These are phyloP conservation scores for Drosophila paulistorum DNA, from an alignment of 1,140 invertebrate genomes.

Conservation along the genomic window DNA sequence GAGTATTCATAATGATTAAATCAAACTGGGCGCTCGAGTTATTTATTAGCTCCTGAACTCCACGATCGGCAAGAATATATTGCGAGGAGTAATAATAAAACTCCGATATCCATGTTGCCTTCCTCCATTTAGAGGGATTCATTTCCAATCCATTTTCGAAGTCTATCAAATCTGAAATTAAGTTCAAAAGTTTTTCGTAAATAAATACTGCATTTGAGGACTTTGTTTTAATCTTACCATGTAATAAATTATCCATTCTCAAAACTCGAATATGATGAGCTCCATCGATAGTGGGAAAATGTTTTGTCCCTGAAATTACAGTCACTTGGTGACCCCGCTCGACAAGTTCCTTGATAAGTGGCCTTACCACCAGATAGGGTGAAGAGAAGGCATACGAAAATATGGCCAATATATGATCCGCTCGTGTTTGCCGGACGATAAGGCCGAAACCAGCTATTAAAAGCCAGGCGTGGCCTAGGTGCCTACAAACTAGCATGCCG, in stretches of 20 bases:
- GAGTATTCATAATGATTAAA: conserved; percentile 65
- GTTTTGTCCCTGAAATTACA: conserved; percentile 31
- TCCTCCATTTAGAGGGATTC: conserved; percentile 39
- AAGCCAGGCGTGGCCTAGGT: conserved; percentile 23
- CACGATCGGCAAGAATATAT: conserved; percentile 39
- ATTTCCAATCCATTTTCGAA: background rate
- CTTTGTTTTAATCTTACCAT: conserved; percentile 26
- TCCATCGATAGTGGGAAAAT: conserved; percentile 47
- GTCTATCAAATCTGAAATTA: conserved; percentile 18
- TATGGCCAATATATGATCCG: conserved; percentile 59
- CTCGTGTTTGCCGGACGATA: conserved; percentile 12
- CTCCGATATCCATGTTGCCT: conserved; percentile 28
- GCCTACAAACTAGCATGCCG: conserved; percentile 17
- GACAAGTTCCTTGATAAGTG: conserved; percentile 38
- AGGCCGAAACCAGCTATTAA: conserved; percentile 17
- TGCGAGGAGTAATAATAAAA: conserved; percentile 48
- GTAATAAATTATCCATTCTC: conserved; percentile 27
- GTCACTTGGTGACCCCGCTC: conserved; percentile 55
- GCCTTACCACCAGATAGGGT: conserved; percentile 36
- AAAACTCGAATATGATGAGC: conserved; percentile 57
- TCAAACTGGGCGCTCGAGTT: conserved; percentile 51
- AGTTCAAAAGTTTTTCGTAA: background rate
- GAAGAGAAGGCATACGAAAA: conserved; percentile 48
- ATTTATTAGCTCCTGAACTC: conserved; percentile 54
- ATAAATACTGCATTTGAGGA: too few species aligned